A percentile compares a stretch with the other conserved stretches of the same genome.
phyloP scores from a whole-genome alignment of 2,888 invertebrate genomes.

The Clostera curtula region DNA sequence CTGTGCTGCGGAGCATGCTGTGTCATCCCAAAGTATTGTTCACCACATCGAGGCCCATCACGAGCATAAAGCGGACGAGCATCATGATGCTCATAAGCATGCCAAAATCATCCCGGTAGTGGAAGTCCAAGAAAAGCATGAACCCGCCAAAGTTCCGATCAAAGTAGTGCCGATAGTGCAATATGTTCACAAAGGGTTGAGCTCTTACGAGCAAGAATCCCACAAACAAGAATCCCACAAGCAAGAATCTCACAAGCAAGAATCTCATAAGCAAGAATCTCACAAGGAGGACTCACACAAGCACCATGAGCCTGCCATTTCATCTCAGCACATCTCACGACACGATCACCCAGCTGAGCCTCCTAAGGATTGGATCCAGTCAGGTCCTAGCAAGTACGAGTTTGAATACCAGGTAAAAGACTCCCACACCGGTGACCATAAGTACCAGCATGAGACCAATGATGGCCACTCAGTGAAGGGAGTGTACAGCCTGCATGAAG shows the following conservation, averaged over 20 bases:
- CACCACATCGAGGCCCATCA: background rate
- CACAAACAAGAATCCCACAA: too few relatives aligned
- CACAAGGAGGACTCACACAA: background rate
- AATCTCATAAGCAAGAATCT: background rate
- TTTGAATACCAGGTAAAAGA: constrained; percentile 7
- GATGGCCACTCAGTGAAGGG: constrained; percentile 64
- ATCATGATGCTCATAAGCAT: too few relatives aligned
- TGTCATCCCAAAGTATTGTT: background rate
- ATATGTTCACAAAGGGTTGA: too few relatives aligned
- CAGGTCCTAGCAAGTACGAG: constrained; percentile 4
- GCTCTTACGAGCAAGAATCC: background rate
- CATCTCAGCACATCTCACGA: background rate
- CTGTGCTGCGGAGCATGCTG: background rate
- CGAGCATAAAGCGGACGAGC: too few relatives aligned
- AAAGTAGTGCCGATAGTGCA: background rate
- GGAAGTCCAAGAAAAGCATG: background rate
- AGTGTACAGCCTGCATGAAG: constrained; percentile 75
- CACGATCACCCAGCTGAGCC: constrained; percentile 1
- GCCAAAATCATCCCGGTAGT: background rate
- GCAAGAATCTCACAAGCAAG: background rate
- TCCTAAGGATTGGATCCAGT: constrained; percentile 1
- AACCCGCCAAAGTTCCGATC: background rate
- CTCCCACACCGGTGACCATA: constrained; percentile 9
- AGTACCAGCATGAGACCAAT: constrained; percentile 7
- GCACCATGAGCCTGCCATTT: background rate